phyloP scores from a whole-genome alignment of 2,888 invertebrate species.

The Amphipyra berbera region DNA sequence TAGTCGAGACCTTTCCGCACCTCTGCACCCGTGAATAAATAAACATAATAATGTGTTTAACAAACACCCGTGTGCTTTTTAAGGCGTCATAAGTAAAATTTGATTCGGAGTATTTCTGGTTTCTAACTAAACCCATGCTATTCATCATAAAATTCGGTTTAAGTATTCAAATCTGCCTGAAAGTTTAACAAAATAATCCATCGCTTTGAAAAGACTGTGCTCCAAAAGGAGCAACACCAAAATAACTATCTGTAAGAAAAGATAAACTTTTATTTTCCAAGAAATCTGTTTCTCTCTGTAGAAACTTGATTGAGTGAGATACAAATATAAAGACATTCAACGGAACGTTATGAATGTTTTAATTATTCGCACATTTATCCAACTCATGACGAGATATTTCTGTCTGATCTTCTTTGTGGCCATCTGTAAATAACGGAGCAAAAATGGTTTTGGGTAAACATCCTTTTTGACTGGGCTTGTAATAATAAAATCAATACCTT shows the following conservation, averaged over 20 bases:
- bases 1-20: constrained; percentile 79
- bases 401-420: constrained; percentile 17
- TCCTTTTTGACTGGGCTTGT: constrained; percentile 34
- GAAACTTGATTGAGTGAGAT: constrained; percentile 20
- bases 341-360: constrained; percentile 17
- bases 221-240: constrained; percentile 44
- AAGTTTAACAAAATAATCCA: constrained; percentile 33
- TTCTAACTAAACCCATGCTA: constrained; percentile 9
- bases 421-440: constrained; percentile 25
- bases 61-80: constrained; percentile 59
- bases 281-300: constrained; percentile 27
- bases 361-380: constrained; percentile 25
- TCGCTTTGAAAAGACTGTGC: constrained; percentile 29
- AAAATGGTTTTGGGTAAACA: constrained; percentile 32
- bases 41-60: constrained; percentile 76
- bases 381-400: constrained; percentile 21
- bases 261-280: constrained; percentile 27
- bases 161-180: constrained; percentile 13
- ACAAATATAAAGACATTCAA: constrained; percentile 23
- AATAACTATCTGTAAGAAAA: constrained; percentile 37
- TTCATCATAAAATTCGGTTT: constrained; percentile 16
- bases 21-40: constrained; percentile 76
- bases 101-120: constrained; percentile 19
- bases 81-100: constrained; percentile 23
- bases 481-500: constrained; percentile 66